Percentiles rank a stretch among this genome's conserved stretches.
Evolutionary conservation across 2,888 invertebrate genomes (phyloP).

Genomic region (Camponotus fellah): DNA sequence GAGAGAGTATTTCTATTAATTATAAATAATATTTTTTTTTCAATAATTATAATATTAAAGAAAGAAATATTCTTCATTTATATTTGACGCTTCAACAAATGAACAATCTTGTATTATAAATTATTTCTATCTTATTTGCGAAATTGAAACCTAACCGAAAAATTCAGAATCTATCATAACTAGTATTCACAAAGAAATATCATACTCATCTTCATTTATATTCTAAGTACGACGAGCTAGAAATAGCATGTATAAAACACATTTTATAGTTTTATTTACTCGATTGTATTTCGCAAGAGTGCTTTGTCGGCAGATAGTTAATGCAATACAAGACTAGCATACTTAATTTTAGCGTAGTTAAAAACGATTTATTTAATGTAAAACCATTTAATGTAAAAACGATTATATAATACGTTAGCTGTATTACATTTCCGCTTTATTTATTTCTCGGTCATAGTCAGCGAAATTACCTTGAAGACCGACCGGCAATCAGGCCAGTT

Average conservation of each 20-base stretch:
- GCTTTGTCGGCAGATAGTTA: background rate
- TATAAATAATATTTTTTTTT: background rate
- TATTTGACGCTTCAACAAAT: background rate
- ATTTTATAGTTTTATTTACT: constrained; percentile 17
- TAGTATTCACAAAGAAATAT: background rate
- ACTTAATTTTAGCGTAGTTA: constrained; percentile 4
- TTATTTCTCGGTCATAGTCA: constrained; percentile 17
- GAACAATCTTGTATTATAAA: constrained; percentile 46
- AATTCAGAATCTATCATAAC: background rate
- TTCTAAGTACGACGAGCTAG: constrained; percentile 23
- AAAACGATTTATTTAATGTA: constrained; percentile 35
- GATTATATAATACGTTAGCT: constrained; percentile 23
- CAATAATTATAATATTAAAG: background rate
- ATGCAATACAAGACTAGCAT: background rate
- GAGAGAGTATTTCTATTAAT: background rate
- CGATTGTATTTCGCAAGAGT: background rate
- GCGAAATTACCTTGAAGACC: constrained; percentile 42
- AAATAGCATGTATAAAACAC: constrained; percentile 34
- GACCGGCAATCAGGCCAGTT: constrained; percentile 39
- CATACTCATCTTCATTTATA: constrained; percentile 12
- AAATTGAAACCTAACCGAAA: constrained; percentile 3
- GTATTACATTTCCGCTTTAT: constrained; percentile 23
- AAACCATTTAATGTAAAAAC: background rate
- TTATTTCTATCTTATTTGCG: background rate
- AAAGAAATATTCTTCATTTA: background rate